phyloP scores from a whole-genome alignment of 2,797 vertebrate species.

The Gastrophryne carolinensis region DNA sequence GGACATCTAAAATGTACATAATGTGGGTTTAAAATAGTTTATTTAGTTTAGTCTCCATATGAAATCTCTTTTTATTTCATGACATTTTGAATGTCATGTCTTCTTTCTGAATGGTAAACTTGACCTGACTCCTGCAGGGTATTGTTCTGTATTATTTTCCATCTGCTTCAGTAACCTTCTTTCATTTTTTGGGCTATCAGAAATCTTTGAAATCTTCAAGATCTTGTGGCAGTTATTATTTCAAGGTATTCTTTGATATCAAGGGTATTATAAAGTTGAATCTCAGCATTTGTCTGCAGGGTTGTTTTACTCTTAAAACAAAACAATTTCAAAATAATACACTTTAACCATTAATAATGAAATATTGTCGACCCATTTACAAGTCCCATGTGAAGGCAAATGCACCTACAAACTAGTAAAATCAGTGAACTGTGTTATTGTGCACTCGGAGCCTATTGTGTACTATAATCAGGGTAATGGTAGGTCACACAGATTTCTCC shows the following conservation, averaged over 20 bases:
- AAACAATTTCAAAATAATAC: background rate
- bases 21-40: background rate
- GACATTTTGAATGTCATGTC: constrained; percentile 9
- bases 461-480: background rate
- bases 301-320: background rate
- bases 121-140: constrained; percentile 10
- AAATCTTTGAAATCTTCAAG: constrained; percentile 1
- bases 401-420: background rate
- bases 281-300: background rate
- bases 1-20: background rate
- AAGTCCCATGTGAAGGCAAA: background rate
- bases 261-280: background rate
- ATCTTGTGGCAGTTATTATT: background rate
- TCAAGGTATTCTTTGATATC: background rate
- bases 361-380: background rate
- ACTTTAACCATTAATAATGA: background rate
- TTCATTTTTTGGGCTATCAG: background rate
- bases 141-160: background rate
- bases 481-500: background rate
- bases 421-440: background rate
- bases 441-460: background rate
- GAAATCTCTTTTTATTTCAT: constrained; percentile 1
- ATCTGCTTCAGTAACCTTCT: constrained; percentile 10
- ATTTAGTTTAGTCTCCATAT: background rate
- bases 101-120: background rate